Percentiles rank a stretch among this genome's conserved stretches.
Evolutionary conservation across 2,888 invertebrate genomes (phyloP).

Genomic region (Acanthacorydalis orientalis): DNA sequence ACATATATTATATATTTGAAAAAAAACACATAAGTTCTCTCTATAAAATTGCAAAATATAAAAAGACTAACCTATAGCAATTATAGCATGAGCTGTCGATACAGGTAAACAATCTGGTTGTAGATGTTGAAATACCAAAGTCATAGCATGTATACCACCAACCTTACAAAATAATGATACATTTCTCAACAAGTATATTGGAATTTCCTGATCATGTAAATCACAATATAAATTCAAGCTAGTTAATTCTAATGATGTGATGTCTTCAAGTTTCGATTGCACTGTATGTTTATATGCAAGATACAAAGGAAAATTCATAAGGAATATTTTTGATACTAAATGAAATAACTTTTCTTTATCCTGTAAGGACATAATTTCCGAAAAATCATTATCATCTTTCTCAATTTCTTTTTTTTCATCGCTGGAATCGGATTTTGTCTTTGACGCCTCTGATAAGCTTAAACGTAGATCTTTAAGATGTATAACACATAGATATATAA

Average conservation of each 20-base stretch:
- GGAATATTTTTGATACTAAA: conserved; percentile 74
- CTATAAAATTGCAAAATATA: background rate
- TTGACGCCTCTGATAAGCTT: conserved; percentile 10
- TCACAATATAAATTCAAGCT: conserved; percentile 71
- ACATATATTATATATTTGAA: too few relatives aligned
- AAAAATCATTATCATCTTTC: conserved; percentile 18
- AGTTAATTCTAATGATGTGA: conserved; percentile 70
- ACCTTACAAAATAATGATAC: conserved; percentile 88
- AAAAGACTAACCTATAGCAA: conserved; percentile 42
- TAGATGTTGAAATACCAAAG: conserved; percentile 65
- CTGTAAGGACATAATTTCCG: conserved; percentile 43
- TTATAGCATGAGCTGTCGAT: conserved; percentile 80
- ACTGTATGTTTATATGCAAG: conserved; percentile 75
- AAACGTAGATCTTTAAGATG: conserved; percentile 54
- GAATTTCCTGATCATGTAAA: conserved; percentile 84
- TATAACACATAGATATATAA: conserved; percentile 67
- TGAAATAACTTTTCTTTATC: conserved; percentile 80
- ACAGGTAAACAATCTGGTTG: conserved; percentile 61
- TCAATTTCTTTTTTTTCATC: conserved; percentile 17
- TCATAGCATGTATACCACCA: conserved; percentile 77
- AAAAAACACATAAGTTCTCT: too few relatives aligned
- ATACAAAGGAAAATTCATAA: conserved; percentile 78
- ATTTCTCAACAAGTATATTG: conserved; percentile 75
- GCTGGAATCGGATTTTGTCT: conserved; percentile 6
- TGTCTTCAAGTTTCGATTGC: conserved; percentile 63